A percentile compares a stretch with the other conserved stretches of the same genome.
Conservation (phyloP, 2,797 vertebrate species). For the Zalophus californianus region DNA sequence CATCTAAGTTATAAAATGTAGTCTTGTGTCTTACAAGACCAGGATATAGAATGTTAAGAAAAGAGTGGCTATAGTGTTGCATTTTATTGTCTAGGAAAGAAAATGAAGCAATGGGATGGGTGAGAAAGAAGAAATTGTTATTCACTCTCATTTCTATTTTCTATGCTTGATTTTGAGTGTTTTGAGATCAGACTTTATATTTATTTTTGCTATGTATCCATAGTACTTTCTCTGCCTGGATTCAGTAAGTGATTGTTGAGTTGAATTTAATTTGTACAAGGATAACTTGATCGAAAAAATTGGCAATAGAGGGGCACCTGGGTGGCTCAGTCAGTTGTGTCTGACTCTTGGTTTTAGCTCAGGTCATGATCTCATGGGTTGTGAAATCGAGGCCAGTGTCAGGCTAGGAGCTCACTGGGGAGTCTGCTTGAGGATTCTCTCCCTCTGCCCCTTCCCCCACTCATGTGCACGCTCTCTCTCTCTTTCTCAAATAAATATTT, state of each 20-base stretch:
- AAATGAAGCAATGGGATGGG: not conserved
- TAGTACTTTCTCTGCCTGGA: not conserved
- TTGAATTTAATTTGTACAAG: conserved; percentile 21
- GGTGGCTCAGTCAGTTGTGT: not conserved
- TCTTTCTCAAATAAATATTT: not conserved
- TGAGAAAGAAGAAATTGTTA: not conserved
- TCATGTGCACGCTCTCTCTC: not conserved
- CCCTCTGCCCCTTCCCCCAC: not conserved
- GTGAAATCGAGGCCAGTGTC: not conserved
- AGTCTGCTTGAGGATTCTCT: not conserved
- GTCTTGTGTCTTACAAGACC: not conserved
- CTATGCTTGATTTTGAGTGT: not conserved
- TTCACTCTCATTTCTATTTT: not conserved
- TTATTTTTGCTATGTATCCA: not conserved
- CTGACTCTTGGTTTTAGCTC: not conserved
- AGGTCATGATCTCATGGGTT: not conserved
- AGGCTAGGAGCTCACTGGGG: not conserved
- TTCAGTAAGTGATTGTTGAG: not conserved
- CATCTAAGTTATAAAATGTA: not conserved
- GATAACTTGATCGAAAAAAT: not conserved
- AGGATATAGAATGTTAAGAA: not conserved
- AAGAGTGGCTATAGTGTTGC: not conserved
- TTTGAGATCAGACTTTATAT: not conserved
- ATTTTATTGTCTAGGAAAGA: not conserved
- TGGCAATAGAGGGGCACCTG: not conserved